Evolutionary conservation across 2,113 vertebrate genomes (phyloP).

Genomic region (Melospiza melodia): DNA sequence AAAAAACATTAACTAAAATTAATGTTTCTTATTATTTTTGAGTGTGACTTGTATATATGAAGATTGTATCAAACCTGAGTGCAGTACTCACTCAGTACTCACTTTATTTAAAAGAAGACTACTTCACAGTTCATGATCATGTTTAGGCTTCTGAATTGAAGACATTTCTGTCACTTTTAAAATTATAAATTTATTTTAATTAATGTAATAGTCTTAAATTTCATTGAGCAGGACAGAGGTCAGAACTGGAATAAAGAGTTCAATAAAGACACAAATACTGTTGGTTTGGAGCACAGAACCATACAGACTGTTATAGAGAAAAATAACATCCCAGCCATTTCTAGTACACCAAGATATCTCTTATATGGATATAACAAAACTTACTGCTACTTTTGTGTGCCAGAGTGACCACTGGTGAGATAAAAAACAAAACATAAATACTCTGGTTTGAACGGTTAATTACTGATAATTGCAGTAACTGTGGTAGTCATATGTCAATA

Average conservation of each 20-base stretch:
- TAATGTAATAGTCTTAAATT: not conserved
- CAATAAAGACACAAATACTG: not conserved
- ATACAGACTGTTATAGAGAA: not conserved
- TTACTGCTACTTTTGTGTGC: not conserved
- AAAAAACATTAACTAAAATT: not conserved
- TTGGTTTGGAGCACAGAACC: not conserved
- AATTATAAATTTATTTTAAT: not conserved
- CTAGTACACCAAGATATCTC: not conserved
- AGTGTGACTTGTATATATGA: not conserved
- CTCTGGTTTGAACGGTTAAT: not conserved
- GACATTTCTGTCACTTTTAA: not conserved
- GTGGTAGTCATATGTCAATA: not conserved
- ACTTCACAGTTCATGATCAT: not conserved
- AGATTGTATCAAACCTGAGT: not conserved
- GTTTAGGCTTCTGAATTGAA: not conserved
- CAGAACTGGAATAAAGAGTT: not conserved
- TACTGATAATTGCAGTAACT: not conserved
- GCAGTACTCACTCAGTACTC: too few species aligned
- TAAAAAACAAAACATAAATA: not conserved
- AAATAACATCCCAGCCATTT: not conserved
- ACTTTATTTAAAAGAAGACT: not conserved
- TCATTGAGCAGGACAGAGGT: not conserved
- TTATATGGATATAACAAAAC: not conserved
- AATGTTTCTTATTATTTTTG: not conserved
- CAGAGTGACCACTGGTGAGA: not conserved